Conservation (phyloP, 1,140 invertebrate species). For the Orius laevigatus region DNA sequence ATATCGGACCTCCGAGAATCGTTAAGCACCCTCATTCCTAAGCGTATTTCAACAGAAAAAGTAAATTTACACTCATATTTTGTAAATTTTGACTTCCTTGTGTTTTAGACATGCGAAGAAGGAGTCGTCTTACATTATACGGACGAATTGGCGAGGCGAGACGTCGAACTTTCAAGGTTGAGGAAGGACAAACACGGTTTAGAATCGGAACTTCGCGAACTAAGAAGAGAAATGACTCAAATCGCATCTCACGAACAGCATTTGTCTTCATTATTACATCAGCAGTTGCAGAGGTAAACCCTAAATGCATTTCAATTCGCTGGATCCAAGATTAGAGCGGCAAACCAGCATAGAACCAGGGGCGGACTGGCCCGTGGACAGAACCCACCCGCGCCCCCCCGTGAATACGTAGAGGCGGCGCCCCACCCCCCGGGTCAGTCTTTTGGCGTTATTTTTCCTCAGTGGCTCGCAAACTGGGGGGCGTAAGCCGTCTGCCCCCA, state of each 20-base stretch:
- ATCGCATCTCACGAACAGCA: neutral
- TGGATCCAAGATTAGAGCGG: too few relatives aligned
- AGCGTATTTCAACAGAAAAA: conserved; percentile 10
- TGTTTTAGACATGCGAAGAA: conserved; percentile 12
- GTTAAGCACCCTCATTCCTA: conserved; percentile 33
- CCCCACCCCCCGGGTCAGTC: too few relatives aligned
- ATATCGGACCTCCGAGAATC: conserved; percentile 45
- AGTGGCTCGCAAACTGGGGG: too few relatives aligned
- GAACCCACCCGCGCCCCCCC: too few relatives aligned
- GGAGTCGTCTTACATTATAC: conserved; percentile 60
- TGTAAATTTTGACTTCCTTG: neutral
- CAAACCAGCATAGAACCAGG: too few relatives aligned
- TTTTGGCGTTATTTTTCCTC: too few relatives aligned
- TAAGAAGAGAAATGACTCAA: conserved; percentile 31
- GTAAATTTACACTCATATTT: neutral
- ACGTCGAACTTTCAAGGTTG: conserved; percentile 57
- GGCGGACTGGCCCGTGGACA: too few relatives aligned
- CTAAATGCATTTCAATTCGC: too few relatives aligned
- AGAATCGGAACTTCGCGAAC: conserved; percentile 47
- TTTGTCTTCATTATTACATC: conserved; percentile 27
- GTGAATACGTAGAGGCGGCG: too few relatives aligned
- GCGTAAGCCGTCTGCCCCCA: too few relatives aligned
- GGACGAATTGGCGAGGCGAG: conserved; percentile 63
- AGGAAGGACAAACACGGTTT: conserved; percentile 53
- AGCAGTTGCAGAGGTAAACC: conserved; percentile 39